A percentile compares a stretch with the other conserved stretches of the same genome.
phyloP scores from a whole-genome alignment of 2,888 invertebrate species.

The Drosophila greeni region DNA sequence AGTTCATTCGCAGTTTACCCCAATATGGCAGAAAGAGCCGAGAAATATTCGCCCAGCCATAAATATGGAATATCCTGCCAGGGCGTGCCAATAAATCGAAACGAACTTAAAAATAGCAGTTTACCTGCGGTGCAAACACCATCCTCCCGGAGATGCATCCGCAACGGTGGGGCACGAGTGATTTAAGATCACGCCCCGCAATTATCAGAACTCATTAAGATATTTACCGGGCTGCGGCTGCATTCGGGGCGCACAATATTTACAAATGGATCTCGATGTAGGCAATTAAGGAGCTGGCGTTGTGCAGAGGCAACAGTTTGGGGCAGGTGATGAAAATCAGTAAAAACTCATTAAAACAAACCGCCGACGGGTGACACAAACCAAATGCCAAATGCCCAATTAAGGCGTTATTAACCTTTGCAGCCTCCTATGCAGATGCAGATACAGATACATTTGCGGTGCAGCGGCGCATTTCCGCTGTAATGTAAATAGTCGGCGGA shows the following conservation, averaged over 20 bases:
- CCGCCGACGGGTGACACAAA: slow-evolving; percentile 77
- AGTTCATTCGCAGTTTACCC: slow-evolving; percentile 32
- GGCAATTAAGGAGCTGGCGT: slow-evolving; percentile 60
- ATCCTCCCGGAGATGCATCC: slow-evolving; percentile 22
- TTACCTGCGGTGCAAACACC: slow-evolving; percentile 18
- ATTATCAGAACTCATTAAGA: slow-evolving; percentile 63
- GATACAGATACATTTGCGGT: slow-evolving; percentile 30
- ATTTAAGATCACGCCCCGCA: slow-evolving; percentile 44
- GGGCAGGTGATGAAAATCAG: slow-evolving; percentile 72
- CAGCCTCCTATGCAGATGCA: slow-evolving; percentile 15
- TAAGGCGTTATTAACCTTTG: slow-evolving; percentile 46
- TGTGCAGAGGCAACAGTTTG: slow-evolving; percentile 9
- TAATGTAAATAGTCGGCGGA: slow-evolving; percentile 56
- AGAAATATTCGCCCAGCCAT: slow-evolving; percentile 54
- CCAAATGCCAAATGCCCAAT: slow-evolving; percentile 78
- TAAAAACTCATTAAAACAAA: slow-evolving; percentile 76
- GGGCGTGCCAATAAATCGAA: slow-evolving; percentile 55
- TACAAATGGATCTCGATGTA: slow-evolving; percentile 44
- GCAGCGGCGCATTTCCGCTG: slow-evolving; percentile 57
- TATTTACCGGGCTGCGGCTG: slow-evolving; percentile 44
- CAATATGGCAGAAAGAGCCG: slow-evolving; percentile 4
- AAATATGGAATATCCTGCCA: slow-evolving; percentile 43
- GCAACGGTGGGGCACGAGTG: slow-evolving; percentile 39
- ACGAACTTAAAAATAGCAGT: slow-evolving; percentile 22
- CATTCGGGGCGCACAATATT: slow-evolving; percentile 35